Percentiles rank a stretch among this genome's conserved stretches.
These are phyloP conservation scores for Mungos mungo DNA, from an alignment of 2,113 vertebrate species.

Conservation along the genomic window DNA sequence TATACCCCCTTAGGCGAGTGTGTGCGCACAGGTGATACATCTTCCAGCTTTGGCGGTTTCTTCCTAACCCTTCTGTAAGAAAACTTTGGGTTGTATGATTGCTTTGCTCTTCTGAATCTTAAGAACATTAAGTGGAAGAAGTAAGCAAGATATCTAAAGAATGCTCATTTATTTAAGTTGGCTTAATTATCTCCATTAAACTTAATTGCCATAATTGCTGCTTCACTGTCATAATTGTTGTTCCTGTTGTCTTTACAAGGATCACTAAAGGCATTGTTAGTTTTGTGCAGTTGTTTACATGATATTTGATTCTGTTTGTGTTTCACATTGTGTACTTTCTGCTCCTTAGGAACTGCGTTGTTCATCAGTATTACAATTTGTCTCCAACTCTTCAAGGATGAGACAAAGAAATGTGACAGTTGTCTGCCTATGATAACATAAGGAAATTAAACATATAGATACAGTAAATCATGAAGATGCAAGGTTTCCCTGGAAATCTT, in stretches of 20 bases:
- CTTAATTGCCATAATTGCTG: constrained; percentile 57
- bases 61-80: neutral
- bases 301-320: neutral
- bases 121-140: constrained; percentile 4
- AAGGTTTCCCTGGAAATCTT: neutral
- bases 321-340: neutral
- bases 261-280: constrained; percentile 28
- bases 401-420: neutral
- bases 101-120: neutral
- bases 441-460: neutral
- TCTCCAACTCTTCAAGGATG: neutral
- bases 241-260: constrained; percentile 22
- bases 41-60: neutral
- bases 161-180: constrained; percentile 40
- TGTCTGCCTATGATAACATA: neutral
- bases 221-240: constrained; percentile 24
- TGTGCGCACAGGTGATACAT: too few relatives aligned
- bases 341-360: neutral
- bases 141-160: constrained; percentile 35
- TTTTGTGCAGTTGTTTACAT: neutral
- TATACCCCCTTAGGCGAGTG: neutral
- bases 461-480: neutral
- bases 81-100: neutral
- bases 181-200: constrained; percentile 38
- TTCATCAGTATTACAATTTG: neutral